These are phyloP conservation scores for Drosophila sp. DNA, from an alignment of 1,140 invertebrate genomes.

Conservation along the genomic window DNA sequence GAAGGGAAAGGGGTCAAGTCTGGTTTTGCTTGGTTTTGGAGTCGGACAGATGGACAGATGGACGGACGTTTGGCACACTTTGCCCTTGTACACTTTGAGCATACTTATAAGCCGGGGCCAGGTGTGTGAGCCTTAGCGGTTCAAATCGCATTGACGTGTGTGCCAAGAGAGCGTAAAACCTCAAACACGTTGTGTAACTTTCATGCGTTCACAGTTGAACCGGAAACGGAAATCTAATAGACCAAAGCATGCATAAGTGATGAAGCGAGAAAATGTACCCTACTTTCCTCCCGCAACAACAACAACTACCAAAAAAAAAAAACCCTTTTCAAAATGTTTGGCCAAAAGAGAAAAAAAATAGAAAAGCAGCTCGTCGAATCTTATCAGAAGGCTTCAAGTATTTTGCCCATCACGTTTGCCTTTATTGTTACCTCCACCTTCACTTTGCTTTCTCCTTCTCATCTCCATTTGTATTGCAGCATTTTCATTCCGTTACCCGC, in stretches of 20 bases:
- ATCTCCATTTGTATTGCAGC: slow-evolving; percentile 15
- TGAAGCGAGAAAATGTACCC: slow-evolving; percentile 70
- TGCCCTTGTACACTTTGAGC: slow-evolving; percentile 25
- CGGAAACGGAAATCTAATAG: slow-evolving; percentile 81
- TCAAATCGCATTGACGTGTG: slow-evolving; percentile 72
- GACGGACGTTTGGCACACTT: slow-evolving; percentile 7
- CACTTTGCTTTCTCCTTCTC: slow-evolving; percentile 43
- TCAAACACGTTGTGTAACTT: slow-evolving; percentile 76
- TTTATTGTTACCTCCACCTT: not conserved
- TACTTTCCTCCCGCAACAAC: not conserved
- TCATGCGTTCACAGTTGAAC: slow-evolving; percentile 72
- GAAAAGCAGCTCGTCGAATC: slow-evolving; percentile 47
- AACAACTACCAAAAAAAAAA: slow-evolving; percentile 3
- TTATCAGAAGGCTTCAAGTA: slow-evolving; percentile 66
- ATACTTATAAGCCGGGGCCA: slow-evolving; percentile 50
- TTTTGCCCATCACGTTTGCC: slow-evolving; percentile 45
- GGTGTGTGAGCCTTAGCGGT: slow-evolving; percentile 70
- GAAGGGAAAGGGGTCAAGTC: not conserved
- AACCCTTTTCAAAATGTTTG: slow-evolving; percentile 71
- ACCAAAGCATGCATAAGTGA: slow-evolving; percentile 81
- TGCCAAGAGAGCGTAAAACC: slow-evolving; percentile 76
- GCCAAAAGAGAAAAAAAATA: slow-evolving; percentile 16
- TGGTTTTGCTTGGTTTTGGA: not conserved
- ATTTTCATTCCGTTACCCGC: too few relatives aligned
- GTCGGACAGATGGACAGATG: not conserved